These are phyloP conservation scores for Drosophila prosaltans DNA, from an alignment of 1,140 invertebrate species.

Conservation along the genomic window DNA sequence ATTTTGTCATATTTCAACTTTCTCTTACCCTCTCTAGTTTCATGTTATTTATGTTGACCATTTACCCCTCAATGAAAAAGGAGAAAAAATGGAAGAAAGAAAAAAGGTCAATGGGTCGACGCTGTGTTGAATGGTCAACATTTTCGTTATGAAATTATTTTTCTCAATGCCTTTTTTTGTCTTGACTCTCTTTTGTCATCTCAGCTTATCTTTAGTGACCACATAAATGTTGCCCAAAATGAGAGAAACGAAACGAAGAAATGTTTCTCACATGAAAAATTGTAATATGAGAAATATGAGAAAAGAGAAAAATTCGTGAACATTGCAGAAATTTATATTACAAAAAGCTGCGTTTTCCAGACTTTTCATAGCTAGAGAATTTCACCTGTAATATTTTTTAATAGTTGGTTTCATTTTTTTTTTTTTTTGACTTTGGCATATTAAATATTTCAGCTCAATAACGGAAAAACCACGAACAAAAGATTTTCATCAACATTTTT, in stretches of 20 bases:
- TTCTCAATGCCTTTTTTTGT: constrained; percentile 17
- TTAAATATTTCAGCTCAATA: constrained; percentile 44
- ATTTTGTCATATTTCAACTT: background rate
- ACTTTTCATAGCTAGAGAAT: background rate
- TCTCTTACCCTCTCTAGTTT: background rate
- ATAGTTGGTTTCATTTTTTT: background rate
- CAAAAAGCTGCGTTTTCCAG: constrained; percentile 1
- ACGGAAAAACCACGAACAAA: constrained; percentile 51
- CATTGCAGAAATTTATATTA: constrained; percentile 13
- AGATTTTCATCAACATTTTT: constrained; percentile 66
- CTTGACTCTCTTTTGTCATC: constrained; percentile 20
- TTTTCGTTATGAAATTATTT: constrained; percentile 21
- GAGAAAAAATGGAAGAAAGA: background rate
- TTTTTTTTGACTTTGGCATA: constrained; percentile 19
- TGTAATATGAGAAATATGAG: background rate
- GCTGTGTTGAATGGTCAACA: constrained; percentile 9
- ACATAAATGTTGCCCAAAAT: constrained; percentile 12
- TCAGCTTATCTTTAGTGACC: constrained; percentile 18
- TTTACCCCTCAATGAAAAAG: constrained; percentile 1
- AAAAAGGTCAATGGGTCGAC: constrained; percentile 17
- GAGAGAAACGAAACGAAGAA: background rate
- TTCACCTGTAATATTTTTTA: background rate
- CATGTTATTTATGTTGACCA: constrained; percentile 16
- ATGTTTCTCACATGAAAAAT: constrained; percentile 6
- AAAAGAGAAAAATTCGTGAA: background rate